Evolutionary conservation across 2,888 invertebrate genomes (phyloP).

Genomic region (Campopleginae sp.): DNA sequence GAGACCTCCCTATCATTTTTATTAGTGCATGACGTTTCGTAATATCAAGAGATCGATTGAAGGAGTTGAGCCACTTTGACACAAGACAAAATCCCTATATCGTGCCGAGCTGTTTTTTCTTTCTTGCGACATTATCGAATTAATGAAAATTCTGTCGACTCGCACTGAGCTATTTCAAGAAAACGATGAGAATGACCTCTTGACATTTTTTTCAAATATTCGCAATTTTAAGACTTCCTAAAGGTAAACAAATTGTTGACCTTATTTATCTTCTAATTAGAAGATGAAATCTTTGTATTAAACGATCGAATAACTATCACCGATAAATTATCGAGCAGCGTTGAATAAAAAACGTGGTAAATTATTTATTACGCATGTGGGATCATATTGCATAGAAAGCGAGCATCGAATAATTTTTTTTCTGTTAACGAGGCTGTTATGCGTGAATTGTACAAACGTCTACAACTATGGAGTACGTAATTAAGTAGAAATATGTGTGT

Average conservation of each 20-base stretch:
- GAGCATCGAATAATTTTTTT: conserved; percentile 54
- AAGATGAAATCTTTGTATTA: background rate
- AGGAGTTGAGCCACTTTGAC: background rate
- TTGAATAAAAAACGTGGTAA: conserved; percentile 41
- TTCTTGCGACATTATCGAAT: background rate
- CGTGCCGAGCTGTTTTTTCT: background rate
- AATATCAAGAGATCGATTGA: background rate
- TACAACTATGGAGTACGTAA: conserved; percentile 57
- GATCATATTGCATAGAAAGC: conserved; percentile 42
- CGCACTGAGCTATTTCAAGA: too few species aligned
- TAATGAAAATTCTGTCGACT: too few species aligned
- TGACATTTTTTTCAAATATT: background rate
- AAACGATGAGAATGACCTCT: too few species aligned
- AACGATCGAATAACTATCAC: background rate
- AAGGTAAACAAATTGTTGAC: background rate
- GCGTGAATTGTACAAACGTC: conserved; percentile 2
- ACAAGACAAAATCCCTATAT: background rate
- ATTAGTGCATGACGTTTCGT: background rate
- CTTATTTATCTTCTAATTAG: background rate
- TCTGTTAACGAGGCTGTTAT: conserved; percentile 47
- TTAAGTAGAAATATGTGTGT: background rate
- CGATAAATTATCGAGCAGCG: conserved; percentile 15
- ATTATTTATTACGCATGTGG: conserved; percentile 49
- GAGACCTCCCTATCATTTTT: background rate
- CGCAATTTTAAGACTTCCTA: background rate